Evolutionary conservation across 2,113 vertebrate genomes (phyloP), one percentile per base, ranked within the genome.

Genomic region (Strix uralensis): DNA sequence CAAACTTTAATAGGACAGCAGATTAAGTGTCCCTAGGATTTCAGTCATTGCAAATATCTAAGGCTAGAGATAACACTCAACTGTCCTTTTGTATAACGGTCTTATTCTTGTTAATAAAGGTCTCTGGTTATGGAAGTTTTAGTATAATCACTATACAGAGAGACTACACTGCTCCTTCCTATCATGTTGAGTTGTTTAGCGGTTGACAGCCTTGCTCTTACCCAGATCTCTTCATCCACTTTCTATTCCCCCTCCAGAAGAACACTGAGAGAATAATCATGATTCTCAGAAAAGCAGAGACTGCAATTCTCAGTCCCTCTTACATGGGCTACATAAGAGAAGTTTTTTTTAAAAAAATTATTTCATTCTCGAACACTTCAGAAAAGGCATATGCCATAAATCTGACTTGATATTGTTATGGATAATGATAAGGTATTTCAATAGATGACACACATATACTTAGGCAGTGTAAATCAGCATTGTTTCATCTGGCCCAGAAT

Each of bases 261-360:
- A 73, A 38, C 16, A 65, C 7, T 65, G 52, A 70, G 15, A 26
- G 42, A 26, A 80, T 72, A 57, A 40, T 49, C 52, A 63, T 40
- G 21, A 36, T 46, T 57, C 8, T 15, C 11, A 11, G 72, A 72
- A 58, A 66, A 2, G 5, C 26, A 71, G 61, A 67, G 27, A 32
- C 13, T 61, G 23, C 23, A 80, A 21, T 54, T 89, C 26, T 51
- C 58, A 61, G 19, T 54, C 34, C 44, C 6, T 83, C 12, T 93
- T 80, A n/a, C 1, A 7, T 15, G 11, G 20, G 5, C 7, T 82
- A n/a, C 0, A 0, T 82, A 66, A 70, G 22, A 26, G 27, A 78
- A 32, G 29, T 4, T 19, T 47, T 67, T 59, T 12, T 25, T 2
- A 19, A 20, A 57, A 26, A 16, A 5, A 4, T 3, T 26, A 32